These are phyloP conservation scores for Clamator glandarius DNA, from an alignment of 2,797 vertebrate species.

Conservation along the genomic window DNA sequence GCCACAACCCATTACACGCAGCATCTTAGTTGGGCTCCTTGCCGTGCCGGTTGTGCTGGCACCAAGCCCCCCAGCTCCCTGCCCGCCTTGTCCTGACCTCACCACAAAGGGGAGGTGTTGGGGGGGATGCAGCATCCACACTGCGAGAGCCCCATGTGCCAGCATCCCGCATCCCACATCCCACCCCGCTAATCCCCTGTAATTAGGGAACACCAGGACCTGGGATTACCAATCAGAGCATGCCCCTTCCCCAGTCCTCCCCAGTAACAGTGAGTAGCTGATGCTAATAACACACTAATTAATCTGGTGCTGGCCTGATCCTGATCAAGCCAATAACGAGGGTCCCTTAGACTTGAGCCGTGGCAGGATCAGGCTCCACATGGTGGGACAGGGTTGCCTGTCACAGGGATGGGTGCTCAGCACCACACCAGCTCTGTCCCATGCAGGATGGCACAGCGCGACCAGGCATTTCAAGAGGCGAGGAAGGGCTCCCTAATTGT, in stretches of 20 bases:
- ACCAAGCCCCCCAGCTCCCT: accelerated
- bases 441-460: background rate
- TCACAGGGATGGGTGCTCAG: background rate
- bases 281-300: constrained; percentile 60
- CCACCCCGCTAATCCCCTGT: background rate
- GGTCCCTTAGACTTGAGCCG: constrained; percentile 15
- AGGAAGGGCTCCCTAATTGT: constrained; percentile 34
- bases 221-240: constrained; percentile 40
- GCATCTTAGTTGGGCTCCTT: background rate
- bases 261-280: constrained; percentile 58
- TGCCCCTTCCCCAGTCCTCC: constrained; percentile 50
- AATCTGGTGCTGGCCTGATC: constrained; percentile 39
- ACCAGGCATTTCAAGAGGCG: background rate
- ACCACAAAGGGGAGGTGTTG: background rate
- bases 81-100: background rate
- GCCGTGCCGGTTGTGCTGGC: accelerated
- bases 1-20: background rate
- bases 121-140: no score
- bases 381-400: accelerated
- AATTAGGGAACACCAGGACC: constrained; percentile 39
- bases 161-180: background rate
- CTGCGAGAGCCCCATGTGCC: background rate
- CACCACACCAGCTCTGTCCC: accelerated
- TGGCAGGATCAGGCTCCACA: background rate
- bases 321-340: constrained; percentile 23